Evolutionary conservation across 2,888 invertebrate species (phyloP), one percentile per base, ranked within the genome.

Genomic region (Nycteola revayana): DNA sequence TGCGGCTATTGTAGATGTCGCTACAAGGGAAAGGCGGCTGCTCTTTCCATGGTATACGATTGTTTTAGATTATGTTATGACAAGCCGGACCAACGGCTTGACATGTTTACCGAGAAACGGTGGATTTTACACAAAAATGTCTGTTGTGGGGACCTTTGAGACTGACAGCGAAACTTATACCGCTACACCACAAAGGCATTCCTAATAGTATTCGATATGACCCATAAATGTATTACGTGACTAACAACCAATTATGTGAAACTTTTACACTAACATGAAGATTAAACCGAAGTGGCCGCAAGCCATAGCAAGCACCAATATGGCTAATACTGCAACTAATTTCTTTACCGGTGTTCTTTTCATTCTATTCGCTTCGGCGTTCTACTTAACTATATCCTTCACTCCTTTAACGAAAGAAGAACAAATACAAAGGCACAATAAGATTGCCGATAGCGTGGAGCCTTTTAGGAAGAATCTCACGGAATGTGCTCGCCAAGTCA

Each of bases 401-500:
- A 65, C 66, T 25, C 83, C 86, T 0, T 31, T 78, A 1, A 58
- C 76, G 0, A 88, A 86, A 49, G 75, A 85, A 20, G 78, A 87
- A 9, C 88, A 88, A 1, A 59, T 84, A 0, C 51, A 72, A 1
- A 60, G 52, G 18, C 68, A 68, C 9, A 62, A 75, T 7, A 79
- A 77, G 47, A 64, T 86, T 61, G 68, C 63, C 20, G 59, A 72
- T 1, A 66, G 75, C 26, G 75, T 84, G 0, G 87, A 87, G 42
- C 88, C 88, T 0, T 86, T 87, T 10, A 60, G 86, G n/a, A 75
- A 58, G 28, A 87, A 87, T 40, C 29, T 87, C 5, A 69, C 82
- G 0, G 83, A 86, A 43, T 87, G 87, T 53, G 83, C 85, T 9
- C 66, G 71, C 0, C 82, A 87, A 63, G 84, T 83, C 0, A 79